These are phyloP conservation scores for Corythornis cristatus DNA, from an alignment of 2,113 vertebrate genomes.

Conservation along the genomic window DNA sequence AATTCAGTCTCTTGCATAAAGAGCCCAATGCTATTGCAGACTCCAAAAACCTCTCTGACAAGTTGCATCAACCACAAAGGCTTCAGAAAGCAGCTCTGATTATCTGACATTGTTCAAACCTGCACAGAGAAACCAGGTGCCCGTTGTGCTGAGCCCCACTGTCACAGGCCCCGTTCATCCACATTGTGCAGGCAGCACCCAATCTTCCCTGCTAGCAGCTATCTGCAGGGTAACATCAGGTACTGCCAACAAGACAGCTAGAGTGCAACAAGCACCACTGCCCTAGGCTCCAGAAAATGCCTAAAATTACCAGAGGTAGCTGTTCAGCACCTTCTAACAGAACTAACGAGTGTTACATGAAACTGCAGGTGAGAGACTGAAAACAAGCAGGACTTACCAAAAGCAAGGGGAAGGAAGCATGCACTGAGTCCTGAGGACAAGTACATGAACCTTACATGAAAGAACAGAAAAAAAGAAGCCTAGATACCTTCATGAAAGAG, in stretches of 20 bases:
- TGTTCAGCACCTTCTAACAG: background rate
- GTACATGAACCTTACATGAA: background rate
- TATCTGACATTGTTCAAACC: background rate
- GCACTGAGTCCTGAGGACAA: background rate
- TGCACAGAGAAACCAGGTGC: background rate
- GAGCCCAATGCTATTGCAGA: background rate
- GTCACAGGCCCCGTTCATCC: background rate
- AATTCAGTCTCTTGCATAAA: background rate
- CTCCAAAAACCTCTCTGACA: background rate
- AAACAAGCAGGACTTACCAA: background rate
- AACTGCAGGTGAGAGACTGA: background rate
- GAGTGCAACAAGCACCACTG: background rate
- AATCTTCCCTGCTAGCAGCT: background rate
- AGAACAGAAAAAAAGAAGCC: background rate
- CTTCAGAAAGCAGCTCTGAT: background rate
- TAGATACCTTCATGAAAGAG: background rate
- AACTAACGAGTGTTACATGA: background rate
- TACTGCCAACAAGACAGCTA: background rate
- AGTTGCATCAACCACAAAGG: background rate
- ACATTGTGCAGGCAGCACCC: background rate
- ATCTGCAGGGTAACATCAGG: background rate
- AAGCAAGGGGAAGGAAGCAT: background rate
- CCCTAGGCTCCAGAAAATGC: background rate
- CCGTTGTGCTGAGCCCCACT: background rate
- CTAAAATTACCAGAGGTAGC: background rate